phyloP scores from a whole-genome alignment of 2,113 vertebrate genomes.

The Dromiciops gliroides region DNA sequence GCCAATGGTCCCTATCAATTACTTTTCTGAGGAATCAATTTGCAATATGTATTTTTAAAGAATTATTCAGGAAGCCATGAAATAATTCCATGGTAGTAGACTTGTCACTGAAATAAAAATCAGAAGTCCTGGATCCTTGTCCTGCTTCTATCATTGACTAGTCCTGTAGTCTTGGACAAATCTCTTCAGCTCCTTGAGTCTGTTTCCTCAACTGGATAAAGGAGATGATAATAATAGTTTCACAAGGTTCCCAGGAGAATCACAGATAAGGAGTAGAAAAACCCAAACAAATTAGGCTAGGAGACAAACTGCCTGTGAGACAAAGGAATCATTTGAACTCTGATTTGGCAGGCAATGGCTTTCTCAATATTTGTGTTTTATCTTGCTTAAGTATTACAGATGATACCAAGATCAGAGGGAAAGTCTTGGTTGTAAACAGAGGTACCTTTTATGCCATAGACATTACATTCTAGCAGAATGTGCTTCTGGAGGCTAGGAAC shows the following conservation, averaged over 20 bases:
- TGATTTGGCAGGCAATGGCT: constrained; percentile 2
- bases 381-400: background rate
- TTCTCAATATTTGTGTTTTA: background rate
- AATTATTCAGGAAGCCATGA: no score
- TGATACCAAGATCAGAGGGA: background rate
- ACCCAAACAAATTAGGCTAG: background rate
- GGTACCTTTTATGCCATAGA: background rate
- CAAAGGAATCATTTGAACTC: constrained; percentile 11
- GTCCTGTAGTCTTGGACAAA: background rate
- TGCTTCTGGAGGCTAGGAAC: background rate
- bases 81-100: no score
- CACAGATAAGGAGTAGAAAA: background rate
- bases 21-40: no score
- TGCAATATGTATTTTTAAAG: no score
- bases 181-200: background rate
- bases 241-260: background rate
- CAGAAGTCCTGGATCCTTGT: background rate
- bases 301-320: background rate
- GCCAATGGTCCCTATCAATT: no score
- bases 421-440: background rate
- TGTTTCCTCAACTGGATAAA: background rate
- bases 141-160: background rate
- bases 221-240: background rate
- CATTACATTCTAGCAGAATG: no score
- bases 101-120: no score